Base-by-base conservation (phyloP, 2,888 invertebrate species). In the Oligia fasciuncula region DNA sequence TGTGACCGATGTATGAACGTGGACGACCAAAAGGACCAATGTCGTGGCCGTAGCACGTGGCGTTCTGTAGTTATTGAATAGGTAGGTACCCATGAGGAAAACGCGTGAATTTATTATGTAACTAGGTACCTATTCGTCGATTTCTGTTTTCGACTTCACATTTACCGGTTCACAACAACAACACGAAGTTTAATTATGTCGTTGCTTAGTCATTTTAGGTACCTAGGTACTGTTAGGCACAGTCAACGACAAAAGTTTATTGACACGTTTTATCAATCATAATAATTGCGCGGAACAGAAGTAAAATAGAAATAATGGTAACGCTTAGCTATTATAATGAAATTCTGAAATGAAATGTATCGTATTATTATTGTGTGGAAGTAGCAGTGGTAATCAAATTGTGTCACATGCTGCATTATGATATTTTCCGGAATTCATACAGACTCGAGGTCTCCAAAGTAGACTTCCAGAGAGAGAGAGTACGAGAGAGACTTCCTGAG, bases 141-240 rank as follows among this genome's bases (percentile, higher is more conserved):
- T 62, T 51, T 35, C 29, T 23, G 67, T 19, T 9, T 68, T 11
- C n/a, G 62, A 51, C 17, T 67, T 57, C 2, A 43, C 13, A n/a
- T 57, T 69, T 66, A 70, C 40, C 65, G 65, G 40, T 57, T 65
- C 17, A 65, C 17, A 73, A 5, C 23, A 13, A 51, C n/a, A n/a
- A 46, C 46, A 40, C 35, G 54, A 54, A 57, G 54, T 35, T 43
- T 9, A 75, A n/a, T 71, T 40, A 40, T 62, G 17, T 51, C 29
- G 78, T 17, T 77, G 66, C n/a, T 54, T 51, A 78, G 62, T 68
- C 43, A 78, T 46, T 54, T 46, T 23, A 43, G 67, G 14, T 66
- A 68, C 40, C 40, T 40, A n/a, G n/a, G n/a, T n/a, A 40, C 51
- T 62, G 62, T 54, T 70, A 69, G 11, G 5, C 29, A 40, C 11